A percentile compares a stretch with the other conserved stretches of the same genome.
These are phyloP conservation scores for Piscicola geometra DNA, from an alignment of 2,888 invertebrate species.

Conservation along the genomic window DNA sequence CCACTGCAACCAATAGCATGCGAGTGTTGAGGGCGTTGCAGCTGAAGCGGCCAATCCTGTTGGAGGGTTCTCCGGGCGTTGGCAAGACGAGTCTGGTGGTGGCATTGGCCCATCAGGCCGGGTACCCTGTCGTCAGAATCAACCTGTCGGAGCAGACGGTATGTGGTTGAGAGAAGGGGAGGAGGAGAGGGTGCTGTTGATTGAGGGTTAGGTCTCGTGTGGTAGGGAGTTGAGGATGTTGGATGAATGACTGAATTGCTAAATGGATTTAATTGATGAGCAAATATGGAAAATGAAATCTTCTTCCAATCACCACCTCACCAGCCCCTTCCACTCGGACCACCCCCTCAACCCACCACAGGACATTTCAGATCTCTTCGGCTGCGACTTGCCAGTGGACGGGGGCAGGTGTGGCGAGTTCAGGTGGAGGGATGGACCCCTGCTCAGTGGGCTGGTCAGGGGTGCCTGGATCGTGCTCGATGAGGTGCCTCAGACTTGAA, in stretches of 20 bases:
- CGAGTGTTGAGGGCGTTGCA: constrained; percentile 82
- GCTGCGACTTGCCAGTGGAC: constrained; percentile 89
- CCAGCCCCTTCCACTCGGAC: no score
- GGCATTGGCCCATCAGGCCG: constrained; percentile 78
- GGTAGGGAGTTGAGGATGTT: no score
- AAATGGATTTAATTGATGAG: no score
- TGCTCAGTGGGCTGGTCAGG: constrained; percentile 82
- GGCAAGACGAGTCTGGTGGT: constrained; percentile 93
- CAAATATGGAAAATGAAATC: no score
- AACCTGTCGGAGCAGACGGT: constrained; percentile 98
- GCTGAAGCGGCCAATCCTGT: constrained; percentile 65
- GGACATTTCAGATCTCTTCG: constrained; percentile 95
- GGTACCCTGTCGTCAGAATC: constrained; percentile 79
- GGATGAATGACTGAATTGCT: no score
- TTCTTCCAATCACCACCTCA: no score
- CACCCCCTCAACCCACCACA: constrained; percentile 55
- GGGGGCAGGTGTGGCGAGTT: constrained; percentile 79
- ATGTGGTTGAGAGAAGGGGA: no score
- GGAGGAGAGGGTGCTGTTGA: no score
- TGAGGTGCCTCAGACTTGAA: no score
- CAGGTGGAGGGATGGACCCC: constrained; percentile 91
- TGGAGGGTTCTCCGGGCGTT: constrained; percentile 92
- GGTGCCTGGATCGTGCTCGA: constrained; percentile 95
- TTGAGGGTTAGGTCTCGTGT: no score
- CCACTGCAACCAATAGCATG: constrained; percentile 68